A percentile compares a stretch with the other conserved stretches of the same genome.
phyloP scores from a whole-genome alignment of 2,113 vertebrate genomes.

The Solenodon paradoxus region DNA sequence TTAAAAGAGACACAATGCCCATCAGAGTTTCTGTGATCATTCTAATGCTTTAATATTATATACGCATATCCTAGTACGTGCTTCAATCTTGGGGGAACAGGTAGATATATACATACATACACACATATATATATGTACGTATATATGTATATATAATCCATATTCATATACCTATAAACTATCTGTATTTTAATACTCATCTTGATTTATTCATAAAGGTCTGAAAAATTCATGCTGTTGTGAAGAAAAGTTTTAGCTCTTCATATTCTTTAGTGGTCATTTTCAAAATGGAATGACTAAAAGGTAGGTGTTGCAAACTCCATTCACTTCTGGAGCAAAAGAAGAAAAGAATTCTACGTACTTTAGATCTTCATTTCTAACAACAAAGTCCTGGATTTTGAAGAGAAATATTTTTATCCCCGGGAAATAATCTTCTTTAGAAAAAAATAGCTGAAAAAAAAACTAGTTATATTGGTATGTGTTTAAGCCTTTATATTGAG shows the following conservation, averaged over 20 bases:
- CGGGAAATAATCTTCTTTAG: slow-evolving; percentile 78
- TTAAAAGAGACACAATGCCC: slow-evolving; percentile 58
- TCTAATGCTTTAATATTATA: background rate
- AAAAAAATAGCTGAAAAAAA: slow-evolving; percentile 71
- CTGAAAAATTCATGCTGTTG: slow-evolving; percentile 74
- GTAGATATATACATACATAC: too few species aligned
- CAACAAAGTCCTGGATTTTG: slow-evolving; percentile 74
- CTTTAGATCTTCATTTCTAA: slow-evolving; percentile 78
- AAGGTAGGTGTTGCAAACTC: slow-evolving; percentile 36
- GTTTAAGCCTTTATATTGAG: slow-evolving; percentile 84
- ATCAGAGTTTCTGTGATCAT: background rate
- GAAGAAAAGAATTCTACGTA: background rate
- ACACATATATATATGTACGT: too few species aligned
- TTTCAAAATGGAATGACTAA: slow-evolving; percentile 58
- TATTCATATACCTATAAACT: slow-evolving; percentile 62
- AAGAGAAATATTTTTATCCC: slow-evolving; percentile 73
- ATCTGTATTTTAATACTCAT: slow-evolving; percentile 65
- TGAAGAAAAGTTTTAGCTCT: slow-evolving; percentile 69
- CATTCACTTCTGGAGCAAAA: background rate
- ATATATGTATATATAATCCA: slow-evolving; percentile 46
- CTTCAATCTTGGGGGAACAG: too few species aligned
- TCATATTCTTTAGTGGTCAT: slow-evolving; percentile 66
- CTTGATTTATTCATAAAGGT: slow-evolving; percentile 76
- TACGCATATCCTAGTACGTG: background rate
- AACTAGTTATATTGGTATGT: slow-evolving; percentile 77